Conservation (phyloP, 2,888 invertebrate genomes). For the Teleiodes luculella region DNA sequence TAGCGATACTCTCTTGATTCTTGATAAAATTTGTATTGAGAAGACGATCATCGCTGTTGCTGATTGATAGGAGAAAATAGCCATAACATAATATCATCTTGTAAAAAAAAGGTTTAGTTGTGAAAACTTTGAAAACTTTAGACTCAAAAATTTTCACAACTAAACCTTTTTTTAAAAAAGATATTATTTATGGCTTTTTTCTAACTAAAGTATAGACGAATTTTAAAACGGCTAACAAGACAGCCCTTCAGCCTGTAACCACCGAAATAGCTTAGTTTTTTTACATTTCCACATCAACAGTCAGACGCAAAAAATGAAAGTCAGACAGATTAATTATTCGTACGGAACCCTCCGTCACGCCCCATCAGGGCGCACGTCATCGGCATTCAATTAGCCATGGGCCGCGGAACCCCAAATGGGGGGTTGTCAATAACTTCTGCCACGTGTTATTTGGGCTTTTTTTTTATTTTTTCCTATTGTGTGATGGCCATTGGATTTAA, state of each 20-base stretch:
- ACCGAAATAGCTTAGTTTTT: background rate
- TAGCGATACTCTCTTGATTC: too few relatives aligned
- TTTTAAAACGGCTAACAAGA: too few relatives aligned
- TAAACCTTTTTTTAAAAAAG: too few relatives aligned
- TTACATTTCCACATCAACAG: background rate
- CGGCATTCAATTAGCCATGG: conserved; percentile 44
- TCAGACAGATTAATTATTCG: conserved; percentile 8
- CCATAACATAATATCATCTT: too few relatives aligned
- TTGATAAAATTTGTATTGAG: too few relatives aligned
- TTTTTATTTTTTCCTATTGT: background rate
- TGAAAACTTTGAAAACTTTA: too few relatives aligned
- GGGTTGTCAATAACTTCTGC: conserved; percentile 4
- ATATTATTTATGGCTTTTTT: too few relatives aligned
- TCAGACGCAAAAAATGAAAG: conserved; percentile 4
- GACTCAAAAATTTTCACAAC: too few relatives aligned
- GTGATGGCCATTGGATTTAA: background rate
- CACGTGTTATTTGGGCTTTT: conserved; percentile 2
- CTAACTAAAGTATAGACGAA: too few relatives aligned
- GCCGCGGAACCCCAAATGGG: conserved; percentile 29
- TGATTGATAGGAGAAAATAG: too few relatives aligned
- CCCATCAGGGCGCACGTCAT: conserved; percentile 37
- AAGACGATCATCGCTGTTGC: too few relatives aligned
- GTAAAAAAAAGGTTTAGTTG: too few relatives aligned
- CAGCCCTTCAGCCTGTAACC: background rate
- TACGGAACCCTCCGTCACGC: conserved; percentile 37